Evolutionary conservation across 2,113 vertebrate genomes (phyloP).

Genomic region (Lipophrys pholis): DNA sequence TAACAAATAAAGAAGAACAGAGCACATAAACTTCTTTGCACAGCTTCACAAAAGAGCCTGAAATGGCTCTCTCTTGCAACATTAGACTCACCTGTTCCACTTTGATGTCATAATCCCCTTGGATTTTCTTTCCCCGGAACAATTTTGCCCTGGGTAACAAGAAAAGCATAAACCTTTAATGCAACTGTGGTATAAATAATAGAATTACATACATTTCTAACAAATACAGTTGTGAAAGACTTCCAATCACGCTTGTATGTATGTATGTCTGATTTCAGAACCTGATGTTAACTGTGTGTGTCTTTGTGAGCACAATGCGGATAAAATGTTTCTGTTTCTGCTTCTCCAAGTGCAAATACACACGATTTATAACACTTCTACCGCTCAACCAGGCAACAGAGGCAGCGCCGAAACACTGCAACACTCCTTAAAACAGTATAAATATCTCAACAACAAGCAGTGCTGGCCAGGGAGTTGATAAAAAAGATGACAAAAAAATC

Average conservation of each 20-base stretch:
- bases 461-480: not conserved
- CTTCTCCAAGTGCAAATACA: conserved; percentile 9
- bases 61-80: conserved; percentile 1
- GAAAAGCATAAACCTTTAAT: not conserved
- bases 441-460: not conserved
- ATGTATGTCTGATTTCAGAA: too few species aligned
- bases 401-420: conserved; percentile 18
- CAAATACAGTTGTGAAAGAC: not conserved
- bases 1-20: conserved; percentile 63
- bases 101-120: conserved; percentile 94
- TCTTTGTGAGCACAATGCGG: not conserved
- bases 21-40: not conserved
- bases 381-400: not conserved
- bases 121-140: conserved; percentile 93
- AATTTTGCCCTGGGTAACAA: conserved; percentile 89
- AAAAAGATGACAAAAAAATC: not conserved
- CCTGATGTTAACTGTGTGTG: not conserved
- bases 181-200: not conserved
- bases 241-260: not conserved
- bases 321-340: not conserved
- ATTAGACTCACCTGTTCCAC: conserved; percentile 91
- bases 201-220: not conserved
- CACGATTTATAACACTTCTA: conserved; percentile 19
- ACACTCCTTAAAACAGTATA: conserved; percentile 8
- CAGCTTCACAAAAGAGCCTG: not conserved